Evolutionary conservation across 2,113 vertebrate genomes (phyloP).

Genomic region (Neogobius melanostomus): DNA sequence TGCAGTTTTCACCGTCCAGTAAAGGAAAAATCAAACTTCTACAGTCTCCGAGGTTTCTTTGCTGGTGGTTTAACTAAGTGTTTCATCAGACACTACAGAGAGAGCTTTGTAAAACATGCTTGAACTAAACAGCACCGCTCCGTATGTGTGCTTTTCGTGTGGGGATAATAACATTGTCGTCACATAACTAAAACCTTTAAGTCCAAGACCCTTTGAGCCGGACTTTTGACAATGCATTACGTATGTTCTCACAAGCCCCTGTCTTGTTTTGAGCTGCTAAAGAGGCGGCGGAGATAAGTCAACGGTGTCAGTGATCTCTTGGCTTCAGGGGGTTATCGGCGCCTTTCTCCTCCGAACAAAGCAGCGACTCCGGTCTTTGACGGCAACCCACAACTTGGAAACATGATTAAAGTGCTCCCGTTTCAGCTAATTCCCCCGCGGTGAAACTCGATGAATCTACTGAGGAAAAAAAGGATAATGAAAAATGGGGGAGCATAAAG

Average conservation of each 20-base stretch:
- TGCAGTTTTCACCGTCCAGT: no score
- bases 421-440: conserved; percentile 67
- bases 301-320: conserved; percentile 35
- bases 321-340: conserved; percentile 55
- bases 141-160: no score
- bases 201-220: no score
- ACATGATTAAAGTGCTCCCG: conserved; percentile 75
- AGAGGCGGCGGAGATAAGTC: conserved; percentile 15
- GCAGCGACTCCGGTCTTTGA: conserved; percentile 54
- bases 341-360: conserved; percentile 58
- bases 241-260: conserved; percentile 22
- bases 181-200: no score
- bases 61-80: no score
- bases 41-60: no score
- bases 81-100: no score
- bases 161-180: no score
- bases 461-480: conserved; percentile 13
- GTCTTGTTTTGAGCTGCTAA: conserved; percentile 26
- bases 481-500: not conserved
- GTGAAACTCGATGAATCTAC: conserved; percentile 65
- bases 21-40: no score
- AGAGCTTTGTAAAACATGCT: no score
- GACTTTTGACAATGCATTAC: not conserved
- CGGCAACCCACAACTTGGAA: conserved; percentile 64
- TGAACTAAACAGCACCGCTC: no score